phyloP scores from a whole-genome alignment of 1,140 invertebrate species.

The Cardiocondyla obscurior region DNA sequence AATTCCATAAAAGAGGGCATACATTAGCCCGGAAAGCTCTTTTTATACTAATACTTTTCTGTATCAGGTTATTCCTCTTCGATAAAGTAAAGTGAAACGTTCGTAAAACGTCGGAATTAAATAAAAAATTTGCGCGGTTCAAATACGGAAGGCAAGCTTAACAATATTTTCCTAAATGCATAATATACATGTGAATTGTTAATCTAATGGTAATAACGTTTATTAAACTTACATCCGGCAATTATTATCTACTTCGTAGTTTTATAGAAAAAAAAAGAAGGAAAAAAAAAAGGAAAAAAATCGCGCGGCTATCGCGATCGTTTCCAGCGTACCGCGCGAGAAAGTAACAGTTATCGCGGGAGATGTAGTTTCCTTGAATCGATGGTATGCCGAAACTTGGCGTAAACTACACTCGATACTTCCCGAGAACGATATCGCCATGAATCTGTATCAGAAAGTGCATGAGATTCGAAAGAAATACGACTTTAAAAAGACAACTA shows the following conservation, averaged over 20 bases:
- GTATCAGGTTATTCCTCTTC: too few species aligned
- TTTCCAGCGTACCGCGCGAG: neutral
- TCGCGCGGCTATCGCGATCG: neutral
- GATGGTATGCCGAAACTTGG: conserved; percentile 33
- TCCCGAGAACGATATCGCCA: conserved; percentile 22
- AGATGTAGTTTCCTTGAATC: conserved; percentile 20
- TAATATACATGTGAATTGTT: neutral
- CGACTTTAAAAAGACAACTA: conserved; percentile 34
- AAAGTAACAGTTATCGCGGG: conserved; percentile 17
- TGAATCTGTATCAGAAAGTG: conserved; percentile 39
- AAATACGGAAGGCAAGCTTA: too few species aligned
- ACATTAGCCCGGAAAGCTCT: neutral
- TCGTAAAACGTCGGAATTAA: too few species aligned
- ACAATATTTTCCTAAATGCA: too few species aligned
- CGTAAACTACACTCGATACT: conserved; percentile 38
- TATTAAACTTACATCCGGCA: neutral
- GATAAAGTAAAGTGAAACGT: too few species aligned
- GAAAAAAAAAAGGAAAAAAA: neutral
- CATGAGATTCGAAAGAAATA: conserved; percentile 22
- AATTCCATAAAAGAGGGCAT: neutral
- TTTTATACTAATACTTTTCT: neutral
- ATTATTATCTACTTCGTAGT: neutral
- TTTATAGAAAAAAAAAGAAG: neutral
- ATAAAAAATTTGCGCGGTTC: too few species aligned
- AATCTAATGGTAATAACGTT: neutral